Evolutionary conservation across 2,797 vertebrate species (phyloP).

Genomic region (Momotus momota): DNA sequence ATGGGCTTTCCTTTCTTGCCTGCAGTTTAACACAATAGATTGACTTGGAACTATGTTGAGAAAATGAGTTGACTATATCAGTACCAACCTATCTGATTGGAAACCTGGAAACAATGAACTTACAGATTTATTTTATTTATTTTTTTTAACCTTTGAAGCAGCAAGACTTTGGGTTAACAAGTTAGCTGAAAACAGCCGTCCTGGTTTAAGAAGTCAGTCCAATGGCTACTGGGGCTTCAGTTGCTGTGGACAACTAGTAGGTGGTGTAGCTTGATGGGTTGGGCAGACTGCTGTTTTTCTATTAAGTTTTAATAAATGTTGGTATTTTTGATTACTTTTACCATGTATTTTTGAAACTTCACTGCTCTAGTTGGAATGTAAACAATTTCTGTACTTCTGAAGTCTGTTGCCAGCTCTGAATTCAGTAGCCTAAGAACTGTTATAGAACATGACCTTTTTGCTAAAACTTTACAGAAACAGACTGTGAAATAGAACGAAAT

Average conservation of each 20-base stretch:
- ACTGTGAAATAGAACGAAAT: constrained; percentile 79
- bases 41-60: not conserved
- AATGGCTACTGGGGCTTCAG: not conserved
- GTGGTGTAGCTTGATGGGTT: not conserved
- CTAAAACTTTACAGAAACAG: constrained; percentile 74
- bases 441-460: constrained; percentile 73
- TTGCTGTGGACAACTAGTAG: not conserved
- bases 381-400: constrained; percentile 56
- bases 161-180: not conserved
- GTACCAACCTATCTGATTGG: not conserved
- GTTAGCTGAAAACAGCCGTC: not conserved
- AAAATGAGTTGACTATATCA: not conserved
- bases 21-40: not conserved
- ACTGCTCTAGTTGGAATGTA: constrained; percentile 59
- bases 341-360: constrained; percentile 44
- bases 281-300: constrained; percentile 23
- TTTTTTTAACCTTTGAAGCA: not conserved
- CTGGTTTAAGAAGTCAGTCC: not conserved
- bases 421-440: constrained; percentile 57
- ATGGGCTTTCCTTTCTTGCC: not conserved
- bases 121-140: not conserved
- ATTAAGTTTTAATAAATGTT: constrained; percentile 64
- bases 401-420: constrained; percentile 59
- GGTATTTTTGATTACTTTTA: constrained; percentile 59
- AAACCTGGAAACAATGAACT: constrained; percentile 17